These are phyloP conservation scores for Heliothis virescens DNA, from an alignment of 1,140 invertebrate genomes.

Conservation along the genomic window DNA sequence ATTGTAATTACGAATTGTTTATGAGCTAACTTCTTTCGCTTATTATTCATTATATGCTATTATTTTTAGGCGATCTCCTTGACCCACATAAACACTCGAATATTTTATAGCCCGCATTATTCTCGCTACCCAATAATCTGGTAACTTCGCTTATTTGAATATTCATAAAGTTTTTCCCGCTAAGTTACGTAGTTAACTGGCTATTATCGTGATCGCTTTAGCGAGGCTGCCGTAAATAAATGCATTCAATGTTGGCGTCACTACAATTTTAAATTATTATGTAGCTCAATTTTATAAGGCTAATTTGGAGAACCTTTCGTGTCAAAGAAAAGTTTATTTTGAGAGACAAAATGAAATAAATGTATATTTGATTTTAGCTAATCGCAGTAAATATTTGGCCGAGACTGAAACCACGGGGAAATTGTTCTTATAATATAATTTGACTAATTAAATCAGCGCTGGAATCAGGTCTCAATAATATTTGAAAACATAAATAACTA, in stretches of 20 bases:
- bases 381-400: no score
- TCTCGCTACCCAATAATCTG: constrained; percentile 26
- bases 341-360: no score
- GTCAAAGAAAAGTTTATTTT: neutral
- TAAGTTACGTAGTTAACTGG: constrained; percentile 41
- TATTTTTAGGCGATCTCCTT: neutral
- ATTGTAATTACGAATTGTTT: no score
- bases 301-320: constrained; percentile 5
- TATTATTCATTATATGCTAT: constrained; percentile 16
- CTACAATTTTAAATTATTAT: constrained; percentile 30
- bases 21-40: neutral
- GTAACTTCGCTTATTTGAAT: constrained; percentile 52
- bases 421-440: no score
- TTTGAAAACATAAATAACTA: no score
- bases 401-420: no score
- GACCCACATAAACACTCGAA: constrained; percentile 38
- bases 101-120: constrained; percentile 17
- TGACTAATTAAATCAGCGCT: no score
- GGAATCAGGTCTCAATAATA: no score
- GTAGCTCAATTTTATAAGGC: neutral
- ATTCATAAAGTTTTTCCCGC: constrained; percentile 51
- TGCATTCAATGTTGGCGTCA: constrained; percentile 40
- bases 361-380: no score
- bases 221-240: constrained; percentile 6
- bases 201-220: constrained; percentile 21